Conservation (phyloP, 2,113 vertebrate genomes). For the Phalacrocorax aristotelis region DNA sequence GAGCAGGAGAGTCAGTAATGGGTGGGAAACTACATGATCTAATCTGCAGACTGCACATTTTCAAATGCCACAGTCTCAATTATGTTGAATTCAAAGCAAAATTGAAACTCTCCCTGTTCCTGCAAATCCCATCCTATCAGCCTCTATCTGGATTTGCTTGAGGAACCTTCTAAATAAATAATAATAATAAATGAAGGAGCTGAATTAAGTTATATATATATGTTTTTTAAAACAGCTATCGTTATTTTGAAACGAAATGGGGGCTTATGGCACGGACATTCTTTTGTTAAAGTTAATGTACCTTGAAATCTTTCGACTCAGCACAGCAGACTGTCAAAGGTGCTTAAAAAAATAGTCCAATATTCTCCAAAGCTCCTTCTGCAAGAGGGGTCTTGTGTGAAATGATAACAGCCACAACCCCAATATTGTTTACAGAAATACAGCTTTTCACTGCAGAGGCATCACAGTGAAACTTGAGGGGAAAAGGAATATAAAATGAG, state of each 20-base stretch:
- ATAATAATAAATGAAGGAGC: conserved; percentile 59
- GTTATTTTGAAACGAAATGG: conserved; percentile 44
- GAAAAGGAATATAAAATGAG: conserved; percentile 33
- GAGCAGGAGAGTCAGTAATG: conserved; percentile 47
- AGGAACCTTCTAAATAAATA: conserved; percentile 52
- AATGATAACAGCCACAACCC: conserved; percentile 58
- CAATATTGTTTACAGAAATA: conserved; percentile 66
- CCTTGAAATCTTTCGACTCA: conserved; percentile 64
- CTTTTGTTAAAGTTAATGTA: conserved; percentile 71
- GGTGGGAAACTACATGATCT: conserved; percentile 62
- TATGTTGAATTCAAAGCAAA: conserved; percentile 59
- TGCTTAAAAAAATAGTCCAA: conserved; percentile 65
- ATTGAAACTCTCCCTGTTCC: conserved; percentile 41
- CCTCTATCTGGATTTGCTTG: conserved; percentile 50
- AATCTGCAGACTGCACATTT: conserved; percentile 64
- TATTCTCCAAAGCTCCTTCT: conserved; percentile 57
- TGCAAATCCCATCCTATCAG: conserved; percentile 49
- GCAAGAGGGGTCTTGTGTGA: conserved; percentile 63
- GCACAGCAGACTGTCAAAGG: conserved; percentile 58
- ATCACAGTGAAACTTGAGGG: conserved; percentile 1
- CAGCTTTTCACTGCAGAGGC: conserved; percentile 21
- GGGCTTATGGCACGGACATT: conserved; percentile 24
- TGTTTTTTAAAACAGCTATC: conserved; percentile 23
- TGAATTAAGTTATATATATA: conserved; percentile 44
- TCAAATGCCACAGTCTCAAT: conserved; percentile 61